These are phyloP conservation scores for Liposcelis brunnea DNA, from an alignment of 2,888 invertebrate genomes.

Conservation along the genomic window DNA sequence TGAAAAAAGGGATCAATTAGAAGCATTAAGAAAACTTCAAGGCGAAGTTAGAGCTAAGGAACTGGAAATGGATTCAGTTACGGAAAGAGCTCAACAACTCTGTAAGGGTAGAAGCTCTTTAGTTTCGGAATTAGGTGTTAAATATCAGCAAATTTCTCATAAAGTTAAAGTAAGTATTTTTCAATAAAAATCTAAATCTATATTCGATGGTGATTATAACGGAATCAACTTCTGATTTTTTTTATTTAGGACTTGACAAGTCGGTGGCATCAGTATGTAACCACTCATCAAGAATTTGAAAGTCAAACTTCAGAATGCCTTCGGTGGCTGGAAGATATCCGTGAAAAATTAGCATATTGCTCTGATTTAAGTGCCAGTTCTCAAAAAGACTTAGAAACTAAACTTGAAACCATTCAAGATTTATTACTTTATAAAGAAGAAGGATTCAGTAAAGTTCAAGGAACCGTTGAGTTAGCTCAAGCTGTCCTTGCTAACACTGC, in stretches of 20 bases:
- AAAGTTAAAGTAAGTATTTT: conserved; percentile 49
- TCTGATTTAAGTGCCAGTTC: conserved; percentile 64
- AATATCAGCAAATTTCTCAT: conserved; percentile 77
- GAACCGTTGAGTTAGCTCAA: conserved; percentile 79
- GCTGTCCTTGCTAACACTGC: conserved; percentile 81
- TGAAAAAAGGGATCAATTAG: conserved; percentile 73
- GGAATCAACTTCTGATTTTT: conserved; percentile 1
- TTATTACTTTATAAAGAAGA: conserved; percentile 81
- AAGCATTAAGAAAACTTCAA: conserved; percentile 54
- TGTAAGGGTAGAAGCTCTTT: conserved; percentile 65
- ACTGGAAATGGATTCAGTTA: conserved; percentile 80
- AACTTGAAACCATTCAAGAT: conserved; percentile 70
- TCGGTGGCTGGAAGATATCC: conserved; percentile 68
- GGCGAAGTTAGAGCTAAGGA: conserved; percentile 82
- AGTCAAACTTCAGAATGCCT: conserved; percentile 60
- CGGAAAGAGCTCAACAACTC: conserved; percentile 74
- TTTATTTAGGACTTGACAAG: conserved; percentile 53
- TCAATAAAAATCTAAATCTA: not conserved
- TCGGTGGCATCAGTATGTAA: conserved; percentile 85
- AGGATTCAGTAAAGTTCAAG: conserved; percentile 75
- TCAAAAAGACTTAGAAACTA: conserved; percentile 71
- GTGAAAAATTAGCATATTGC: conserved; percentile 72
- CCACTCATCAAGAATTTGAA: conserved; percentile 73
- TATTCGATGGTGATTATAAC: not conserved
- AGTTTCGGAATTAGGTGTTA: conserved; percentile 76